These are phyloP conservation scores for Diachasmimorpha longicaudata DNA, from an alignment of 1,140 invertebrate species.

Conservation along the genomic window DNA sequence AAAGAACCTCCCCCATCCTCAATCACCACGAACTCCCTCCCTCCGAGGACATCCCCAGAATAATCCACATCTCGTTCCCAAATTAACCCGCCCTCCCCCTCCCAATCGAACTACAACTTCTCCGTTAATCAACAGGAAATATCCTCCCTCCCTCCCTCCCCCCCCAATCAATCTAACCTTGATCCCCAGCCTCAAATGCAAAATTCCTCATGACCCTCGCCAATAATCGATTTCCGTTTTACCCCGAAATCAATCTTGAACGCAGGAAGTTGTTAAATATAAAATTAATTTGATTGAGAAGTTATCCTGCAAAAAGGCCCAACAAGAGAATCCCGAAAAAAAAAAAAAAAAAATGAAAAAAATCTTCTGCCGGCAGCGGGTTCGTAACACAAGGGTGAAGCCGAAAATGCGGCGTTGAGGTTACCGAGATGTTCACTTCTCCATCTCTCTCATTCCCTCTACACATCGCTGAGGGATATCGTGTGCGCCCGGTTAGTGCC, in stretches of 20 bases:
- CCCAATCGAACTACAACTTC: too few species aligned
- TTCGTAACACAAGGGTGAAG: neutral
- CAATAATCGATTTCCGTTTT: neutral
- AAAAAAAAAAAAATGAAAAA: neutral
- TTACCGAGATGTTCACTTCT: neutral
- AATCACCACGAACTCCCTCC: too few species aligned
- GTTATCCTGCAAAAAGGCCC: too few species aligned
- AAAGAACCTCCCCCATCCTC: too few species aligned
- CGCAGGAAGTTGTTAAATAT: neutral
- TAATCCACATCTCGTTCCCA: too few species aligned
- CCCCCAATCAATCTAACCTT: neutral
- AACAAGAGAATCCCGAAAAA: too few species aligned
- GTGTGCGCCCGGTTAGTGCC: slow-evolving; percentile 45
- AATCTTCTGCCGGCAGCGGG: neutral
- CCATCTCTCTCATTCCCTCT: neutral
- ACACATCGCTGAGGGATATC: slow-evolving; percentile 33
- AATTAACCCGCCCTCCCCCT: too few species aligned
- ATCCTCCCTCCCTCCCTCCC: neutral
- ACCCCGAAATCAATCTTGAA: neutral
- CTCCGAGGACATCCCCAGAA: too few species aligned
- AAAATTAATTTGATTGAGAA: neutral
- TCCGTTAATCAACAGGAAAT: too few species aligned
- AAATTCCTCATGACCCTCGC: neutral
- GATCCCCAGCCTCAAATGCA: neutral
- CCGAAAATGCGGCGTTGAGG: neutral